Base-by-base conservation (phyloP, 1,140 invertebrate genomes). In the Drosophila gunungcola region DNA sequence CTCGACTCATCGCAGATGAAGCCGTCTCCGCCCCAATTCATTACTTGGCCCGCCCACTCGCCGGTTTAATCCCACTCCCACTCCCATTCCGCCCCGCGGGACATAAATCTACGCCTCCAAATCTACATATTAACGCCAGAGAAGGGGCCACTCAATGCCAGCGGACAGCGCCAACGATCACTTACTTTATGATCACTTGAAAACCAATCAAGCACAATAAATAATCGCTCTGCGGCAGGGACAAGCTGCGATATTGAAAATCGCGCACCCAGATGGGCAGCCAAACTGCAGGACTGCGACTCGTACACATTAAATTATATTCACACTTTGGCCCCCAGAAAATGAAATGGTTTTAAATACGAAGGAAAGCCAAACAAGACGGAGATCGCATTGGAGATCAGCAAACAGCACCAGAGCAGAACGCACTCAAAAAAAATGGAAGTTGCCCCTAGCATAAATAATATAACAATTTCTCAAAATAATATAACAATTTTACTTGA, bases 141-240 rank as follows among this genome's bases (percentile, higher is more conserved):
- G 49, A 67, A 53, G 32, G 63, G 70, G 51, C 78, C 56, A 56
- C 67, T 72, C 79, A 74, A 73, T 75, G 73, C 54, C 73, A 68
- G 72, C 65, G 60, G 76, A 88, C 70, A 16, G 63, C 78, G 64
- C 60, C 81, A 73, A 78, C 78, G 90, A 91, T 91, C 90, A 86
- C 86, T 91, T 91, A 91, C 82, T 91, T 91, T 91, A 91, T 91
- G 90, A 91, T 91, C 90, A 91, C 90, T 91, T 91, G 90, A 82
- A 91, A 91, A 85, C 90, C 90, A 91, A 91, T 91, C 90, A 91
- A 82, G 80, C 80, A 90, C 78, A 90, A 91, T 91, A 91, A 91
- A 91, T 91, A 91, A 91, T 91, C 84, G 83, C 67, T 58, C 57
- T 60, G 56, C 56, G 58, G 62, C 64, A 64, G 60, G 54, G 60